Evolutionary conservation across 2,797 vertebrate species (phyloP).

Genomic region (Todus mexicanus): DNA sequence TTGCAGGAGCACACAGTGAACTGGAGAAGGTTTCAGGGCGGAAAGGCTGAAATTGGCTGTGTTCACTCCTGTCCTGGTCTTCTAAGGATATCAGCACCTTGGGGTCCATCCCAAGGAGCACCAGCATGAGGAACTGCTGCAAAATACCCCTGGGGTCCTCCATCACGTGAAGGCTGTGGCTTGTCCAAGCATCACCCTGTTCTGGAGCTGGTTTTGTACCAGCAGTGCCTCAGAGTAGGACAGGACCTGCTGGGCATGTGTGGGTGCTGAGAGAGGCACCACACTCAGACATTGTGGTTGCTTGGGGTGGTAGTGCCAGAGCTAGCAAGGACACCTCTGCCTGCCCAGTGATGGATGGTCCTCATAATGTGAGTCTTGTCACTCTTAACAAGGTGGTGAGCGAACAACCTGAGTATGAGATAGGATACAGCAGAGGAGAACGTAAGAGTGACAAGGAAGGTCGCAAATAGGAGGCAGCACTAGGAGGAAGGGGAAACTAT

Average conservation of each 20-base stretch:
- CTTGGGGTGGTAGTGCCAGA: not conserved
- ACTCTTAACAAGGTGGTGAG: not conserved
- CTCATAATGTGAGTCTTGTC: not conserved
- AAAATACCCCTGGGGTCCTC: not conserved
- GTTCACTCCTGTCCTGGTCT: not conserved
- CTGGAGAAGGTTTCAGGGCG: not conserved
- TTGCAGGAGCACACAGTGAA: not conserved
- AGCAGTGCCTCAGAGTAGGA: not conserved
- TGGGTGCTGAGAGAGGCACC: not conserved
- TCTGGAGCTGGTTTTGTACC: not conserved
- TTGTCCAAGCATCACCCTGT: not conserved
- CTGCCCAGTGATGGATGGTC: not conserved
- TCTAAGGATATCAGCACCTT: not conserved
- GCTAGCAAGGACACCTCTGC: not conserved
- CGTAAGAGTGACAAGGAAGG: not conserved
- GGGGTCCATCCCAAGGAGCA: not conserved
- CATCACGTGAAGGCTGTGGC: not conserved
- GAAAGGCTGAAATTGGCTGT: not conserved
- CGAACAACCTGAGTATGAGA: not conserved
- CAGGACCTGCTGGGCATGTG: not conserved
- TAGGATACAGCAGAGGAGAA: not conserved
- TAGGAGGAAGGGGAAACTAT: not conserved
- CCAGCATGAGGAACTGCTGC: not conserved
- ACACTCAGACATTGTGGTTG: accelerated
- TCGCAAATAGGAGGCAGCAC: not conserved